Percentiles rank a stretch among this genome's conserved stretches.
These are phyloP conservation scores for Xiphorhynchus elegans DNA, from an alignment of 2,113 vertebrate genomes.

Conservation along the genomic window DNA sequence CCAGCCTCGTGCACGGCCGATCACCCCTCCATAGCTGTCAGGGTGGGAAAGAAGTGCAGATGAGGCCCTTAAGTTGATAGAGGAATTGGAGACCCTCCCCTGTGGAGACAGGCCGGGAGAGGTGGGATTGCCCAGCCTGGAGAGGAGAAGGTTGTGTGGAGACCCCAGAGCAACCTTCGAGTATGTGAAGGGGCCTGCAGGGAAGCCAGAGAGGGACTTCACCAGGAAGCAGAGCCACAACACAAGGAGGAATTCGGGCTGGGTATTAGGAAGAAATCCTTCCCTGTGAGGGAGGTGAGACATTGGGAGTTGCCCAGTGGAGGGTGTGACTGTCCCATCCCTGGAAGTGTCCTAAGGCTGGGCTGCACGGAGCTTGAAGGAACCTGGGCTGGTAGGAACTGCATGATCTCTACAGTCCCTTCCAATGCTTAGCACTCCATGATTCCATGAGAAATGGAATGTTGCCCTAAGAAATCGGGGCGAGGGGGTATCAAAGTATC, in stretches of 20 bases:
- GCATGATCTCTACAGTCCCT: fast-evolving
- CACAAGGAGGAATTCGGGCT: too few species aligned
- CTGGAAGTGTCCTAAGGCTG: neutral
- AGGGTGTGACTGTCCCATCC: neutral
- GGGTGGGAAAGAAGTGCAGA: neutral
- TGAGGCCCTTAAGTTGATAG: fast-evolving
- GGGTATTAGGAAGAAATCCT: too few species aligned
- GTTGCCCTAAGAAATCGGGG: too few species aligned
- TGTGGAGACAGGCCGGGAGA: neutral
- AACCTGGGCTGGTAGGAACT: too few species aligned
- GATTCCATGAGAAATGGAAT: too few species aligned
- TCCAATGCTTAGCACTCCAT: neutral
- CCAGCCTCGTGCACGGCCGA: too few species aligned
- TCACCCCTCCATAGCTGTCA: fast-evolving
- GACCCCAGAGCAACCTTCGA: neutral
- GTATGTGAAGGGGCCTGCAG: fast-evolving
- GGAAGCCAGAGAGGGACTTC: too few species aligned
- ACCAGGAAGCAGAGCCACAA: too few species aligned
- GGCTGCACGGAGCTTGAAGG: neutral
- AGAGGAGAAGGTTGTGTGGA: neutral
- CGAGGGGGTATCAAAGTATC: neutral
- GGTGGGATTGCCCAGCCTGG: neutral
- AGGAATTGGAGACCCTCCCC: neutral
- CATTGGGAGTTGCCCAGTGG: neutral
- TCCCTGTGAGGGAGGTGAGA: fast-evolving